Evolutionary conservation across 1,140 invertebrate species (phyloP), one percentile per base, ranked within the genome.

Genomic region (Carposina sasakii): DNA sequence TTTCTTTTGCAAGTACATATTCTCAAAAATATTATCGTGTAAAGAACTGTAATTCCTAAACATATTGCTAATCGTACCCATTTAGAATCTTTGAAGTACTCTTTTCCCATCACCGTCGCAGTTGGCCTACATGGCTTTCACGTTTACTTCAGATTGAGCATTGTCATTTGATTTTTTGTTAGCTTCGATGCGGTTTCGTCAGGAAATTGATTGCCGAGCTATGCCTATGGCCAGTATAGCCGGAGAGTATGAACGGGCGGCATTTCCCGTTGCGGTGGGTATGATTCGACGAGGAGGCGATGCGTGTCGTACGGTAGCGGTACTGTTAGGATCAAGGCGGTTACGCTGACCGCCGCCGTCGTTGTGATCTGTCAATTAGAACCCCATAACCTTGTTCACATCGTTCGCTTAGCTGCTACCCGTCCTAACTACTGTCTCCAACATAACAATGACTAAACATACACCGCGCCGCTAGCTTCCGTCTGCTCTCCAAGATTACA

Each of bases 321-420:
- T 76, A 76, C 72, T 69, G 72, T 76, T 78, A 78, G 61, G 52
- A 67, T 57, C 55, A 60, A 65, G 61, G 56, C 60, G 56, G 57
- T 67, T 66, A 68, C 62, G 59, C 53, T 61, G 60, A 60, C 59
- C 60, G 59, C 57, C 44, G 40, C 55, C 54, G 60, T 57, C 56
- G 54, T 54, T 58, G 40, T 59, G 65, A 67, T 75, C 66, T 67
- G 69, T 71, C 69, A 72, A 75, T 75, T 75, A 69, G 58, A 64
- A 54, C 54, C 60, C 60, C 53, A 69, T 65, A 66, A 67, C 67
- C 61, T 64, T 70, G 64, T 72, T 71, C 61, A 59, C 64, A 71
- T 71, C 63, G 54, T 36, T 42, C 43, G 17, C 57, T 43, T 21
- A 22, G 49, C 23, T 28, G 28, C 48, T 52, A 49, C 33, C 48